Evolutionary conservation across 2,888 invertebrate genomes (phyloP), one percentile per base, ranked within the genome.

Genomic region (Myopa tessellatipennis): DNA sequence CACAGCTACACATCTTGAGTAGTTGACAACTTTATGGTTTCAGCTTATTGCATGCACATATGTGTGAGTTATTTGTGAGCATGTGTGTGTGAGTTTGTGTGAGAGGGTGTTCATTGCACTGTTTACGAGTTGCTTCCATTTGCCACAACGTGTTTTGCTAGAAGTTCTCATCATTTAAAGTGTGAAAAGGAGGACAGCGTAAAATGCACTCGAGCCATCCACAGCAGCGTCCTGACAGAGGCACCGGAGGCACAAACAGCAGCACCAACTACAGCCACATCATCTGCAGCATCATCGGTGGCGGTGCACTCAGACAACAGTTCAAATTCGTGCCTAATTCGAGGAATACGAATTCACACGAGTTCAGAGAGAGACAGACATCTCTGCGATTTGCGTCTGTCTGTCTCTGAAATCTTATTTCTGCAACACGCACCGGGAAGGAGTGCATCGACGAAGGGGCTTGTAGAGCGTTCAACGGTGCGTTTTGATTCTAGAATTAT

Each of bases 141-240:
- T 36, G 58, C 38, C 71, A 38, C 40, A n/a, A 18, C 38, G 52
- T 63, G 45, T 74, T 50, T 74, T 50, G 36, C 34, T 16, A 14
- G 63, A 36, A 74, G n/a, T 63, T 61, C 63, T 74, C 73, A 63
- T 74, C 45, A 63, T 50, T 74, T 74, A 26, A 63, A 45, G 26
- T 65, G 50, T 58, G 63, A 74, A 74, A 12, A 65, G 26, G 12
- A 65, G 63, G 73, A 50, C 38, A 61, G 36, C 26, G 10, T 18
- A 71, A 38, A 58, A 26, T 8, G 73, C 63, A 74, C 38, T 38
- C 14, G 40, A 73, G 26, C 26, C 72, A 73, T 26, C 69, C 14
- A 40, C 61, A 61, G 12, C 38, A 38, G 26, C 61, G 61, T 1
- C 2, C 4, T 34, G 65, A 63, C 61, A 18, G 34, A 55, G 38